Evolutionary conservation across 1,140 invertebrate species (phyloP), one percentile per base, ranked within the genome.

Genomic region (Diorhabda carinulata): DNA sequence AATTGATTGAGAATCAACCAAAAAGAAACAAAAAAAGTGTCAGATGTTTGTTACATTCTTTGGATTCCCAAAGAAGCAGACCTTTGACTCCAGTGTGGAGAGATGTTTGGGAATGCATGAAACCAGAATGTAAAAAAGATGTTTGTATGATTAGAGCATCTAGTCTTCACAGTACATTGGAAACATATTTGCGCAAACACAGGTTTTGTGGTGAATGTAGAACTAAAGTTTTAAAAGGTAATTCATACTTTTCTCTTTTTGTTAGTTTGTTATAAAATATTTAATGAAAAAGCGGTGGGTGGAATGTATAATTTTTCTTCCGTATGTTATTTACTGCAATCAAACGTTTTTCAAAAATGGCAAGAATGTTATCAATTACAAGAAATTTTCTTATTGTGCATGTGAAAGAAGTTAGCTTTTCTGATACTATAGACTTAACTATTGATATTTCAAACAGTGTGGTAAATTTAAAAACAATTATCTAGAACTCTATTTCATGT

Each of bases 191-290:
- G 52, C 86, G 90, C 67, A 97, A 97, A 84, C 94, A 97, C 81
- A 89, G 94, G 77, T 97, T 97, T 83, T 97, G 94, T 79, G 88
- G 89, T 2, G 95, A 96, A 80, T 97, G 95, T 79, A 91, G 94
- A 68, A 93, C 93, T 69, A 97, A 96, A 85, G 94, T 97, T 64
- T 70, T 79, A 43, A 81, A 79, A 74, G 79, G 79, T 80, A 68
- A 52, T 60, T 5, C 25, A 25, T 25, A 25, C 25, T 25, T 25
- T 25, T 25, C 25, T 25, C 25, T 25, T 25, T 25, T 25, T 25
- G 25, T 25, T 25, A 25, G 25, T 25, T 25, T 25, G 25, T 25
- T 25, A 25, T 25, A 25, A 25, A 25, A 25, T 25, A 25, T 25
- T 25, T 25, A 25, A 25, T 25, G 25, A 25, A 25, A 25, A 1